Evolutionary conservation across 2,888 invertebrate species (phyloP).

Genomic region (Petrolisthes manimaculis): DNA sequence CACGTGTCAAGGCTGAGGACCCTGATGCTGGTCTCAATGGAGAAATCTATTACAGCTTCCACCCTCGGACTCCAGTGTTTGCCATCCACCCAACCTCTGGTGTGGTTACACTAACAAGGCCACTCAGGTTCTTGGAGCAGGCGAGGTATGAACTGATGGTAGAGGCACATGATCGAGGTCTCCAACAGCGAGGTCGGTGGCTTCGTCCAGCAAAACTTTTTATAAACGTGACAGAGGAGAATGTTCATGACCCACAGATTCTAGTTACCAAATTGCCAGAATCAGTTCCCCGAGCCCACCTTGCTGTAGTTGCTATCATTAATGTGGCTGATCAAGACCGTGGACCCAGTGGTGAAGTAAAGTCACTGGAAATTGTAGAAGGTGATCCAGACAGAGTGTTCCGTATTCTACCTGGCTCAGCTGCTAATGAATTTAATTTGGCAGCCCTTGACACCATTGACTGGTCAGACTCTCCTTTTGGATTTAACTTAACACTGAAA

Average conservation of each 20-base stretch:
- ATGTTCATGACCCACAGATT: constrained; percentile 88
- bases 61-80: constrained; percentile 85
- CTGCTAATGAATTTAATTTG: constrained; percentile 70
- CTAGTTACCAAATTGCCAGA: constrained; percentile 83
- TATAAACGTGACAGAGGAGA: constrained; percentile 76
- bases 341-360: constrained; percentile 87
- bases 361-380: constrained; percentile 84
- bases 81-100: constrained; percentile 94
- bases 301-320: constrained; percentile 90
- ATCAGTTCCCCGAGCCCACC: constrained; percentile 82
- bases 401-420: constrained; percentile 78
- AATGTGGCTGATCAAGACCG: constrained; percentile 85
- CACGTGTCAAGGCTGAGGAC: constrained; percentile 83
- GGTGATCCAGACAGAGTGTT: constrained; percentile 93
- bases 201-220: constrained; percentile 81
- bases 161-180: constrained; percentile 88
- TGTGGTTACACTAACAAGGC: constrained; percentile 84
- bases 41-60: constrained; percentile 95
- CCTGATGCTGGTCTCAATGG: constrained; percentile 96
- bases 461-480: constrained; percentile 75
- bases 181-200: constrained; percentile 76
- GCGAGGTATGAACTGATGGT: constrained; percentile 82
- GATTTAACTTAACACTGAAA: constrained; percentile 88
- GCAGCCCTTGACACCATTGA: constrained; percentile 62
- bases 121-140: constrained; percentile 80